A percentile compares a stretch with the other conserved stretches of the same genome.
Evolutionary conservation across 2,113 vertebrate species (phyloP).

Genomic region (Ictidomys tridecemlineatus): DNA sequence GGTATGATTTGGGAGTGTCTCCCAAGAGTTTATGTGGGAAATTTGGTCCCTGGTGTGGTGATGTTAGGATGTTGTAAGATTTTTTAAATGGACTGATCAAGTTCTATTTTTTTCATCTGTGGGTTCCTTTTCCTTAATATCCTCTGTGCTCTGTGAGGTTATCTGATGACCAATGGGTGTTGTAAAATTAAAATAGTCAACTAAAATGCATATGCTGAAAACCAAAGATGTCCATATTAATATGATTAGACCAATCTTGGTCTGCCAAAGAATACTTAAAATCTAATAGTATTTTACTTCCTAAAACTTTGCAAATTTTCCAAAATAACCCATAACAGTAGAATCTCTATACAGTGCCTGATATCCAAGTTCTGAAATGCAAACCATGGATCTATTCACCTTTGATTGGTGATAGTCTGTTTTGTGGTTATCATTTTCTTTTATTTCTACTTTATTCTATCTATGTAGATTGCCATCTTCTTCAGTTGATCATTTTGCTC

Average conservation of each 20-base stretch:
- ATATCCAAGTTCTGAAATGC: not conserved
- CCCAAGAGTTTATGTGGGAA: not conserved
- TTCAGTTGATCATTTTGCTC: slow-evolving; percentile 34
- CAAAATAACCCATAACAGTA: not conserved
- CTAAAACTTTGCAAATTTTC: not conserved
- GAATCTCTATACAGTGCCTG: not conserved
- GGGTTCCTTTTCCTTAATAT: not conserved
- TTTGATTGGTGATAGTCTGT: not conserved
- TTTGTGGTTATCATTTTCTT: not conserved
- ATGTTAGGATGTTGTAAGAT: too few species aligned
- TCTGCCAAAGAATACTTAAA: slow-evolving; percentile 18
- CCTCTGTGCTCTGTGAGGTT: not conserved
- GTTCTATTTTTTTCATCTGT: slow-evolving; percentile 1
- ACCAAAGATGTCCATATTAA: not conserved
- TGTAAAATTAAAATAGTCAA: not conserved
- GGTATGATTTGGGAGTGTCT: not conserved
- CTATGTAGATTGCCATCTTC: not conserved
- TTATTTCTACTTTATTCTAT: not conserved
- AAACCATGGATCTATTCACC: not conserved
- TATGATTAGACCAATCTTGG: not conserved
- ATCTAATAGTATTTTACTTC: not conserved
- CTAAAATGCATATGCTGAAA: not conserved
- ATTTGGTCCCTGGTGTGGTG: too few species aligned
- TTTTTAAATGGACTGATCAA: not conserved
- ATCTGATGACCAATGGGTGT: not conserved